phyloP scores from a whole-genome alignment of 2,888 invertebrate genomes.

The Sycophila texana region DNA sequence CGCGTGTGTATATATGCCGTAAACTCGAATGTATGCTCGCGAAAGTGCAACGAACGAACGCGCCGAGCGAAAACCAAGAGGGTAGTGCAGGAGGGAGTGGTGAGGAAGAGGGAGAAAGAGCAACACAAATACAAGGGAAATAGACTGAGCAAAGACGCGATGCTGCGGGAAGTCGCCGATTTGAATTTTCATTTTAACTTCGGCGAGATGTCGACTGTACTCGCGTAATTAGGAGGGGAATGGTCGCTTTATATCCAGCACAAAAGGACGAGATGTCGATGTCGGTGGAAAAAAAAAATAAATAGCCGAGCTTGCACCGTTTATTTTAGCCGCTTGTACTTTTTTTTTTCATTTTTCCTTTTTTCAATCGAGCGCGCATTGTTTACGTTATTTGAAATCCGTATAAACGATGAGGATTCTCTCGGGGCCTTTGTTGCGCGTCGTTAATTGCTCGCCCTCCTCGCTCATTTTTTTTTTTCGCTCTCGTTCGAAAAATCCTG shows the following conservation, averaged over 20 bases:
- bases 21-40: slow-evolving; percentile 33
- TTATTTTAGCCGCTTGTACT: background rate
- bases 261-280: no score
- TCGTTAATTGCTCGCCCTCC: background rate
- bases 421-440: background rate
- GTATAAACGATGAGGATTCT: background rate
- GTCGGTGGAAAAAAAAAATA: background rate
- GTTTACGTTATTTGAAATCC: background rate
- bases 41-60: background rate
- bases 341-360: no score
- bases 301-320: background rate
- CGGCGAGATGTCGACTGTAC: background rate
- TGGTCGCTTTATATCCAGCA: no score
- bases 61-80: background rate
- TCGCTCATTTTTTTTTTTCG: background rate
- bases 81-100: no score
- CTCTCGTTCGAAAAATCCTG: background rate
- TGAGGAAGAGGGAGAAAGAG: background rate
- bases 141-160: background rate
- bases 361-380: background rate
- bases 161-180: background rate
- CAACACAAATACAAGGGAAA: background rate
- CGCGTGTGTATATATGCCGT: background rate
- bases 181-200: slow-evolving; percentile 16
- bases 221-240: background rate